Conservation (phyloP, 2,113 vertebrate genomes). For the Chloropsis cyanopogon region DNA sequence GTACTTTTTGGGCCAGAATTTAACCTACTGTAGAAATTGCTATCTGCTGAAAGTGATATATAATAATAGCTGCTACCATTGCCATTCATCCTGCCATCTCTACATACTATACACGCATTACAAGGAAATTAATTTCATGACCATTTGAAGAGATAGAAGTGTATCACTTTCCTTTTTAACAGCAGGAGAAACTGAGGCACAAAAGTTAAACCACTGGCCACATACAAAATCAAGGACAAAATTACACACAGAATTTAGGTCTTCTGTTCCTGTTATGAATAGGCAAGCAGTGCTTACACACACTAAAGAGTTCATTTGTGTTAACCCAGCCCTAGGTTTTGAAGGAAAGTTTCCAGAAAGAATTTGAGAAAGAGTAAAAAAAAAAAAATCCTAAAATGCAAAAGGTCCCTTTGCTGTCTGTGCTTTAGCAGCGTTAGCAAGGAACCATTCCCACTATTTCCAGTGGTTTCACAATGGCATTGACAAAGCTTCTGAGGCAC, state of each 20-base stretch:
- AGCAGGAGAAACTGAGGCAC: constrained; percentile 33
- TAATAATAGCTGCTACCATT: constrained; percentile 18
- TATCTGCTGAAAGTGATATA: constrained; percentile 13
- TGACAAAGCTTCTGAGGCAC: background rate
- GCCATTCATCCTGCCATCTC: background rate
- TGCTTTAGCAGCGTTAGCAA: background rate
- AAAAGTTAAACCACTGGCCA: background rate
- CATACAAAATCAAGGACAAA: background rate
- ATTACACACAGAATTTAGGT: background rate
- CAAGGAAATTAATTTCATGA: background rate
- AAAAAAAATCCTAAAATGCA: background rate
- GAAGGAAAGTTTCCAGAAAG: background rate
- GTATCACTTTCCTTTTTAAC: background rate
- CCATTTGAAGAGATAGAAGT: background rate
- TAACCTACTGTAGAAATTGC: constrained; percentile 55
- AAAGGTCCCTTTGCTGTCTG: background rate
- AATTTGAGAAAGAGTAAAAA: background rate
- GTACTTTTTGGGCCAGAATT: constrained; percentile 42
- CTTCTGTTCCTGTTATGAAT: background rate
- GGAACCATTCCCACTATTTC: background rate
- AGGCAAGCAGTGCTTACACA: background rate
- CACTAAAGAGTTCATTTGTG: background rate
- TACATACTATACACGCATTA: background rate
- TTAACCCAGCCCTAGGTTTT: background rate
- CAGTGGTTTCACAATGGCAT: background rate